Conservation (phyloP, 1,140 invertebrate species). For the Mactra quadrangularis region DNA sequence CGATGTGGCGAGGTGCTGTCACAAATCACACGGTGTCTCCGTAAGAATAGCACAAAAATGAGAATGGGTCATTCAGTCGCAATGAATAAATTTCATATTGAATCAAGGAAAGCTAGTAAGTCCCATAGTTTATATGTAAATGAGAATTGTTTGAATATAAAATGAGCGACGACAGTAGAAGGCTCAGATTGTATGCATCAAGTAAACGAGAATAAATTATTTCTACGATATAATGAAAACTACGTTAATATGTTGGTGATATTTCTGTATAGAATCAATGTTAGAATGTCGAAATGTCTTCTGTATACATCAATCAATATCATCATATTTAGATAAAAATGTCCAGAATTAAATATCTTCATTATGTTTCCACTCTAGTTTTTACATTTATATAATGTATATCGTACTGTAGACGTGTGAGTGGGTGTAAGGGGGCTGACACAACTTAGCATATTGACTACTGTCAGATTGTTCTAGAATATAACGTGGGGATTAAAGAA, state of each 20-base stretch:
- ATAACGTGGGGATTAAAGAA: no score
- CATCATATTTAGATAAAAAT: neutral
- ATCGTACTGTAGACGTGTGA: no score
- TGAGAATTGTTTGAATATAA: constrained; percentile 21
- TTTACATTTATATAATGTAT: no score
- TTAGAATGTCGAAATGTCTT: neutral
- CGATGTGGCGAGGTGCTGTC: no score
- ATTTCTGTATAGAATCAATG: neutral
- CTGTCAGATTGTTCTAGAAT: no score
- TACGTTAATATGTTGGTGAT: neutral
- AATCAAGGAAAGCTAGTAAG: neutral
- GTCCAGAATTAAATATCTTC: constrained; percentile 3
- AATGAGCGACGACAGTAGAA: neutral
- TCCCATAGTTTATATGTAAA: constrained; percentile 36
- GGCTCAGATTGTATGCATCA: neutral
- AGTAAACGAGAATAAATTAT: neutral
- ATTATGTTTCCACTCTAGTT: no score
- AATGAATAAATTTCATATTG: constrained; percentile 27
- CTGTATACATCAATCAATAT: neutral
- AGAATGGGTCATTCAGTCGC: constrained; percentile 4
- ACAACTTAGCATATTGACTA: no score
- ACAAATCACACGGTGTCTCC: no score
- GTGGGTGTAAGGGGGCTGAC: no score
- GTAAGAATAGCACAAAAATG: constrained; percentile 18
- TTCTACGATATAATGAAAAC: neutral